These are phyloP conservation scores for Ia io DNA, from an alignment of 2,113 vertebrate genomes.

Conservation along the genomic window DNA sequence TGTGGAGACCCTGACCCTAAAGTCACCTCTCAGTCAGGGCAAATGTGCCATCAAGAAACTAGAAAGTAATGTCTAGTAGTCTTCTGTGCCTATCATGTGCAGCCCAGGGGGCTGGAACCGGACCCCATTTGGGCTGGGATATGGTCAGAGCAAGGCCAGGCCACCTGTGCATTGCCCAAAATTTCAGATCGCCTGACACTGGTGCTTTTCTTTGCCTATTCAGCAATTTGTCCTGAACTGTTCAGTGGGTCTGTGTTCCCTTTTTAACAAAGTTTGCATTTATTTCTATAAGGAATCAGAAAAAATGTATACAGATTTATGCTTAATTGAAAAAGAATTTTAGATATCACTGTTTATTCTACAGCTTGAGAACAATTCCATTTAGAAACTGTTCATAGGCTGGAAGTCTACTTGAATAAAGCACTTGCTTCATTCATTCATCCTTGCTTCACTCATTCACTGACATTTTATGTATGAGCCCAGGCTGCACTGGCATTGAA, in stretches of 20 bases:
- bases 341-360: neutral
- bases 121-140: neutral
- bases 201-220: constrained; percentile 30
- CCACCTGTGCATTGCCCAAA: neutral
- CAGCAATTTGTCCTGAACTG: neutral
- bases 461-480: neutral
- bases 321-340: neutral
- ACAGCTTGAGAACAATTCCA: neutral
- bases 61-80: constrained; percentile 9
- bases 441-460: neutral
- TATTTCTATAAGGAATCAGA: constrained; percentile 20
- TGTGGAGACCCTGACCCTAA: neutral
- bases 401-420: neutral
- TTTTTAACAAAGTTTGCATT: neutral
- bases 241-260: neutral
- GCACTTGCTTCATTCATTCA: neutral
- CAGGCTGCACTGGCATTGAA: neutral
- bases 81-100: neutral
- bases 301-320: neutral
- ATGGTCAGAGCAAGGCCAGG: neutral
- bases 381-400: neutral
- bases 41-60: neutral
- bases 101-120: neutral
- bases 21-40: neutral
- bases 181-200: neutral